These are phyloP conservation scores for Holotrichia oblita DNA, from an alignment of 1,140 invertebrate genomes.

Conservation along the genomic window DNA sequence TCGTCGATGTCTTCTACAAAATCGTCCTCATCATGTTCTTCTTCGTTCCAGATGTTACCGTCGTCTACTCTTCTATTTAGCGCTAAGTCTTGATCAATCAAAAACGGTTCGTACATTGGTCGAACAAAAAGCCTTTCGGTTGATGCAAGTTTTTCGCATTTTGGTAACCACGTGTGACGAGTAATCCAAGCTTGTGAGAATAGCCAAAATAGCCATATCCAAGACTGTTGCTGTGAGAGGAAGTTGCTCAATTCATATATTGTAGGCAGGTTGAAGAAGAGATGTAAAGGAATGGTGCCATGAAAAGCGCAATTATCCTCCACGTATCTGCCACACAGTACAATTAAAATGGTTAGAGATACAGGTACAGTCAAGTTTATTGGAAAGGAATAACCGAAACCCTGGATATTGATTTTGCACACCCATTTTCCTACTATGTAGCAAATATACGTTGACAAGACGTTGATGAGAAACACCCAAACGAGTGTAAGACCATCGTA, in stretches of 20 bases:
- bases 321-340: conserved; percentile 68
- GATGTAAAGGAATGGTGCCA: conserved; percentile 69
- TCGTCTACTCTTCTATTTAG: conserved; percentile 79
- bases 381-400: conserved; percentile 82
- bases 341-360: conserved; percentile 71
- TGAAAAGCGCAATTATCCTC: conserved; percentile 72
- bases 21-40: neutral
- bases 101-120: conserved; percentile 81
- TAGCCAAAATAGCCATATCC: conserved; percentile 78
- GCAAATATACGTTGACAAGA: conserved; percentile 70
- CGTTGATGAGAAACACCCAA: conserved; percentile 71
- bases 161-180: conserved; percentile 82
- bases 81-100: conserved; percentile 87
- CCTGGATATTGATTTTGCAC: conserved; percentile 85
- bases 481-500: conserved; percentile 60
- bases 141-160: conserved; percentile 76
- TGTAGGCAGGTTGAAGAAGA: conserved; percentile 72
- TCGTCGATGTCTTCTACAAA: neutral
- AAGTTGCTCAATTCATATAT: conserved; percentile 68
- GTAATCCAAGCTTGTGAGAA: conserved; percentile 85
- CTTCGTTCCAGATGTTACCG: conserved; percentile 39
- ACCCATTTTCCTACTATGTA: conserved; percentile 83
- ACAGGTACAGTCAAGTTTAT: conserved; percentile 76
- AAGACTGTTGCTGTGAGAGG: conserved; percentile 69
- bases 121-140: conserved; percentile 85